Conservation (phyloP, 2,888 invertebrate species). For the Boloria euphrosyne region DNA sequence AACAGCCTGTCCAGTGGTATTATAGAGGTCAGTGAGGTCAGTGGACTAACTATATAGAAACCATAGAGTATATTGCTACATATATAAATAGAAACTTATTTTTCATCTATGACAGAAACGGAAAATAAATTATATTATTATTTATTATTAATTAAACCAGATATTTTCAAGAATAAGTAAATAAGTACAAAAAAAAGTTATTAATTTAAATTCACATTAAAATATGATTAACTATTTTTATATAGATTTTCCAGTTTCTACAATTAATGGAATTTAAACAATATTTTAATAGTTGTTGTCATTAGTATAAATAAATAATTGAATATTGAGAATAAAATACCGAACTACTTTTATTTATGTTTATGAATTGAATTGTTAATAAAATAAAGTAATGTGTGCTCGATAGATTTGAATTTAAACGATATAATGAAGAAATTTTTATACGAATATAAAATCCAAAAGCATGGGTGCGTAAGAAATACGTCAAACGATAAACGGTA, state of each 20-base stretch:
- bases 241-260: not conserved
- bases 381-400: not conserved
- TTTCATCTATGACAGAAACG: no score
- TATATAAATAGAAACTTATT: no score
- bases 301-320: no score
- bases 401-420: constrained; percentile 1
- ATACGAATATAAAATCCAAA: constrained; percentile 66
- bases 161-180: not conserved
- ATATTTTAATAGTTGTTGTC: not conserved
- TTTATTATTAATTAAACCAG: not conserved
- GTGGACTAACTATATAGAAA: no score
- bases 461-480: constrained; percentile 57
- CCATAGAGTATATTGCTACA: no score
- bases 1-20: no score
- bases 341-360: not conserved
- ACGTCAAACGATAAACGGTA: constrained; percentile 51
- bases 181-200: not conserved
- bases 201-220: constrained; percentile 1
- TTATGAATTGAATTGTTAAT: not conserved
- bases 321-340: not conserved
- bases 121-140: not conserved
- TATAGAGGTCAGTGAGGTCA: no score
- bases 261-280: constrained; percentile 9
- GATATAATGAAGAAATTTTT: constrained; percentile 70
- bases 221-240: not conserved